phyloP scores from a whole-genome alignment of 2,113 vertebrate genomes.

The Scomber colias region DNA sequence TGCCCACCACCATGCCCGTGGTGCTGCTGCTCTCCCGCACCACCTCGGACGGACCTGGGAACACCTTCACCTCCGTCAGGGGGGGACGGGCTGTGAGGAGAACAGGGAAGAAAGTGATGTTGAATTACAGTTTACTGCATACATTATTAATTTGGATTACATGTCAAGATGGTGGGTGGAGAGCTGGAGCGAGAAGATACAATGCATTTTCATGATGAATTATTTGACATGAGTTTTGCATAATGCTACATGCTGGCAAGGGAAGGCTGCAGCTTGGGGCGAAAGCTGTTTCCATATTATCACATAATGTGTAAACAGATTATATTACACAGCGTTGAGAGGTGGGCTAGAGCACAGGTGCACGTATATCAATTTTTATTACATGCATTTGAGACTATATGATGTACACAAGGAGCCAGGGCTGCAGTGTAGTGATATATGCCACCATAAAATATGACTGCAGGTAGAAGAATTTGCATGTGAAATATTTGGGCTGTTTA shows the following conservation, averaged over 20 bases:
- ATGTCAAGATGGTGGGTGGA: slow-evolving; percentile 33
- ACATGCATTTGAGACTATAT: slow-evolving; percentile 47
- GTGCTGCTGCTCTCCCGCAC: slow-evolving; percentile 98
- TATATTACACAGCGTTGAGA: slow-evolving; percentile 45
- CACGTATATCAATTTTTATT: slow-evolving; percentile 63
- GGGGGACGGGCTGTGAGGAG: slow-evolving; percentile 92
- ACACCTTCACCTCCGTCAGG: slow-evolving; percentile 91
- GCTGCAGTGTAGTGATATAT: slow-evolving; percentile 29
- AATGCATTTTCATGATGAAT: slow-evolving; percentile 61
- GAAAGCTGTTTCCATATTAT: slow-evolving; percentile 59
- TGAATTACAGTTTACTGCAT: slow-evolving; percentile 2
- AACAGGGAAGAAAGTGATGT: slow-evolving; percentile 11
- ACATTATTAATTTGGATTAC: slow-evolving; percentile 58
- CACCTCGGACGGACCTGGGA: slow-evolving; percentile 92
- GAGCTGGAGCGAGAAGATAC: slow-evolving; percentile 31
- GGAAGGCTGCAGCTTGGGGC: slow-evolving; percentile 56
- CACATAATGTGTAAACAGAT: slow-evolving; percentile 66
- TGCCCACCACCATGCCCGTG: slow-evolving; percentile 99
- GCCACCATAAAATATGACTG: slow-evolving; percentile 32
- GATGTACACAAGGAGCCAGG: slow-evolving; percentile 12
- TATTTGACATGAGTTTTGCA: slow-evolving; percentile 67
- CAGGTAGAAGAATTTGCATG: slow-evolving; percentile 31
- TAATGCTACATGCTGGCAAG: slow-evolving; percentile 49
- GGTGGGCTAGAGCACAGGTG: slow-evolving; percentile 34
- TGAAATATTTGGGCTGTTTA: not conserved